Conservation (phyloP, 2,113 vertebrate species). For the Oreocharis arfaki region DNA sequence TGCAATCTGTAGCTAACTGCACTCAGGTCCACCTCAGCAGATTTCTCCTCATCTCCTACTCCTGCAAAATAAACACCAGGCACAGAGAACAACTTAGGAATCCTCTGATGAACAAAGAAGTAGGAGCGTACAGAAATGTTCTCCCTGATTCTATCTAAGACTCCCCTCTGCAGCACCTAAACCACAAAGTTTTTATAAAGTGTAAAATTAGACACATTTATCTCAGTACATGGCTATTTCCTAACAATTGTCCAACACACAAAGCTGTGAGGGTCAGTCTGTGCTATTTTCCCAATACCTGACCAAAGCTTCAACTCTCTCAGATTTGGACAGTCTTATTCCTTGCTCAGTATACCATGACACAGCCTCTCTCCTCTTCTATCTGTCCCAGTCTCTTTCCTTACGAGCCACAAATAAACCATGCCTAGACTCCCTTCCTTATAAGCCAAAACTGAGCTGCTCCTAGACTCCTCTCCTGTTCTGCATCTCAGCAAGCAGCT, state of each 20-base stretch:
- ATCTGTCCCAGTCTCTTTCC: not conserved
- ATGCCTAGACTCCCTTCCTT: not conserved
- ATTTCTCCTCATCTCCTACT: not conserved
- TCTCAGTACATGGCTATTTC: not conserved
- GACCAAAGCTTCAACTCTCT: not conserved
- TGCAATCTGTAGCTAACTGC: not conserved
- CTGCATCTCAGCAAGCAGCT: not conserved
- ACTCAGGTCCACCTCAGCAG: not conserved
- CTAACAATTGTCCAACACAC: not conserved
- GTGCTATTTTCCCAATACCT: not conserved
- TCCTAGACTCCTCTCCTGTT: not conserved
- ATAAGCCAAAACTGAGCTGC: not conserved
- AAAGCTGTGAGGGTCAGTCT: not conserved
- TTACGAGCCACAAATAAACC: not conserved
- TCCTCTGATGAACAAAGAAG: not conserved
- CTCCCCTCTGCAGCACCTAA: not conserved
- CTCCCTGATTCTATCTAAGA: not conserved
- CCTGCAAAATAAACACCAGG: not conserved
- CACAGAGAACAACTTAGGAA: slow-evolving; percentile 1
- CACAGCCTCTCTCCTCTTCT: not conserved
- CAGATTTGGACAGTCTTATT: not conserved
- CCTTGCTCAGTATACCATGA: not conserved
- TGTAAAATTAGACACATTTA: not conserved
- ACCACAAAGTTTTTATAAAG: not conserved
- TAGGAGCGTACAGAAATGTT: slow-evolving; percentile 12